Evolutionary conservation across 2,113 vertebrate species (phyloP), one percentile per base, ranked within the genome.

Genomic region (Perognathus longimembris): DNA sequence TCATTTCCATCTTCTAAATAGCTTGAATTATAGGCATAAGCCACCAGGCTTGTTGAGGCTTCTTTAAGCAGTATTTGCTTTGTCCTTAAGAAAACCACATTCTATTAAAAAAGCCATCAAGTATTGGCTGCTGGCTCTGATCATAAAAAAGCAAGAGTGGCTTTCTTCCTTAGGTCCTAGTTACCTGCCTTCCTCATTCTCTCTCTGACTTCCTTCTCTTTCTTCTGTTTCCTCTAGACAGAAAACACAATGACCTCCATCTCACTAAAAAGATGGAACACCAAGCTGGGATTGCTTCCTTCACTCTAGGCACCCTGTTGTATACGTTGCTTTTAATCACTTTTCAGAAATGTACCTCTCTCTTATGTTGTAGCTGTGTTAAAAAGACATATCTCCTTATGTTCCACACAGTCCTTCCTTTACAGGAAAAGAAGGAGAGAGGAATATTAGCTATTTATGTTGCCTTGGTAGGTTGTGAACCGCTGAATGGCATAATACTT

Each of bases 31-130:
- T 54, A 54, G 50, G 15, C 50, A 54, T 54, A 54, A 54, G 15
- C 15, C 50, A 3, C 50, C 50, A 17, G 50, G 50, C 50, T 54
- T 54, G 50, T 54, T 54, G 50, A 54, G 17, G 24, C 40, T 84
- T 92, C 57, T 93, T 66, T 30, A 77, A 66, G 61, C 26, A 45
- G 24, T 6, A 45, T 12, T 90, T 90, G 69, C 79, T 92, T 95
- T 93, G 83, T 75, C 91, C 88, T 94, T 61, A 36, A 71, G 73
- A 70, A 76, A 93, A 85, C 6, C 18, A 88, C 40, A 24, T 70
- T 89, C 66, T 84, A 36, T 84, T 82, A 74, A 75, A 91, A 87
- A 76, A 85, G 38, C 12, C 1, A 7, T 67, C 61, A 85, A 87
- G 28, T 12, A 11, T 1, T 36, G 64, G 63, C 50, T 73, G 7